Base-by-base conservation (phyloP, 2,888 invertebrate species). In the Lithophane leautieri region DNA sequence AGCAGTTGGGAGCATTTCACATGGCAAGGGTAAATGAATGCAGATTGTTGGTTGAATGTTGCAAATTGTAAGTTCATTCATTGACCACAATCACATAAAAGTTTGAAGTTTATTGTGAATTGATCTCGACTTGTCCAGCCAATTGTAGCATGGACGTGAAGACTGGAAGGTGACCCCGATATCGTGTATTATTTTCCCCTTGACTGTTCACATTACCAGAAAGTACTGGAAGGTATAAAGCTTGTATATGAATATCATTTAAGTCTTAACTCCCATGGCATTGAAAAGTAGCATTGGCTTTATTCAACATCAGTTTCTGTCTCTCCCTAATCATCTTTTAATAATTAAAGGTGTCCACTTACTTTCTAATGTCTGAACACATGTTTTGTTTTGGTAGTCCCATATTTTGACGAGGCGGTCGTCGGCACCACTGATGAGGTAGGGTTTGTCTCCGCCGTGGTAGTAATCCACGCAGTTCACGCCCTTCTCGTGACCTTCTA, bases 341-440 rank as follows among this genome's bases (percentile, higher is more conserved):
- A 50, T 54, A 47, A 40, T 28, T 28, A n/a, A 14, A 4, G 16
- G 28, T 12, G 28, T 34, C 9, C 7, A 85, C 82, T 83, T 89
- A 95, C 96, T 98, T 95, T 99, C 99, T 79, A 99, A 96, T 0
- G 99, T 99, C 93, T 99, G 99, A 0, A 99, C 99, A 94, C 99
- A 99, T 0, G 99, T 99, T 96, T 99, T 99, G 95, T 99, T 99
- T 95, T 99, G 99, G 94, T 99, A 99, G 93, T 99, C 99, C 99
- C 99, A 99, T 90, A 99, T 99, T 96, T 99, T 99, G 11, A 99
- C 99, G 63, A 98, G 97, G 72, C 99, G 97, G 94, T 99, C 99
- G 93, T 99, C 99, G 47, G 99, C 99, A 4, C 99, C 99, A 70
- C 99, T 99, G 91, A 99, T 99, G 71, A 99, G 97, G 93, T 99